Conservation (phyloP, 2,888 invertebrate genomes). For the Dasysyrphus tricinctus region DNA sequence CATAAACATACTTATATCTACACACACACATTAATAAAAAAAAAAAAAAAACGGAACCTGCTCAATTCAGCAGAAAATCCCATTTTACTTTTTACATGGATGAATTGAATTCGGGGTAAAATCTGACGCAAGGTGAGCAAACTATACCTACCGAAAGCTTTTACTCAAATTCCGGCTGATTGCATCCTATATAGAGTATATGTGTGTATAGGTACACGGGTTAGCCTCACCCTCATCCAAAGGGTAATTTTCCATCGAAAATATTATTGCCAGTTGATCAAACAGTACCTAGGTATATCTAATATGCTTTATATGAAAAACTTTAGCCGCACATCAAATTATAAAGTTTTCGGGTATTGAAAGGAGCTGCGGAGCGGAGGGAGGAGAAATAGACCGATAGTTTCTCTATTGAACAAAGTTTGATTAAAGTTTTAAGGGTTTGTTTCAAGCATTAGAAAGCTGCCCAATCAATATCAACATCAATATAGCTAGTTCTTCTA, state of each 20-base stretch:
- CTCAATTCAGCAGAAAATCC: slow-evolving; percentile 36
- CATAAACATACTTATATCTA: neutral
- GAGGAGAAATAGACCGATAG: slow-evolving; percentile 5
- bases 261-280: slow-evolving; percentile 51
- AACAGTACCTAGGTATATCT: slow-evolving; percentile 9
- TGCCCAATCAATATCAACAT: slow-evolving; percentile 66
- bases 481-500: slow-evolving; percentile 7
- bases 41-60: neutral
- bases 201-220: neutral
- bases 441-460: slow-evolving; percentile 44
- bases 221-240: neutral
- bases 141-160: slow-evolving; percentile 13
- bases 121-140: slow-evolving; percentile 24
- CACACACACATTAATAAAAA: neutral
- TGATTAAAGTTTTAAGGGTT: slow-evolving; percentile 60
- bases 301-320: slow-evolving; percentile 22
- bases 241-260: slow-evolving; percentile 38
- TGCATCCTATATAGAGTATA: neutral
- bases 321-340: slow-evolving; percentile 64
- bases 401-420: slow-evolving; percentile 55
- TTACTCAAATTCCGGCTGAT: slow-evolving; percentile 4
- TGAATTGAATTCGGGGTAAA: slow-evolving; percentile 42
- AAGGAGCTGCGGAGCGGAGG: neutral
- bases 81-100: slow-evolving; percentile 39
- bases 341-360: slow-evolving; percentile 47